Conservation (phyloP, 2,113 vertebrate species). For the Danionella cerebrum region DNA sequence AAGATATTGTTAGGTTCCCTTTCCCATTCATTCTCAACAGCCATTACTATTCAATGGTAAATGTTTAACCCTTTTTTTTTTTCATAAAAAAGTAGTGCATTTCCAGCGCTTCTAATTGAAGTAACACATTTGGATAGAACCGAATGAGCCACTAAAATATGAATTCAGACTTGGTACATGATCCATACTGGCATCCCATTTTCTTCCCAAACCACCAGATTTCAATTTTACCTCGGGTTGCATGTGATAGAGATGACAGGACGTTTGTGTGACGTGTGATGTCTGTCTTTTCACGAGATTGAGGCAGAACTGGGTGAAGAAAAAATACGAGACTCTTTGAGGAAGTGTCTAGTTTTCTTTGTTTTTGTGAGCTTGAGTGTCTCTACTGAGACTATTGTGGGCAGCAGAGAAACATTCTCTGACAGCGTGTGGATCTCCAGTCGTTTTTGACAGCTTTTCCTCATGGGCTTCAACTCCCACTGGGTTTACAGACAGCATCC, state of each 20-base stretch:
- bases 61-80: no score
- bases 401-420: conserved; percentile 33
- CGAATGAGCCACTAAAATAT: no score
- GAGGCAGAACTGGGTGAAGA: not conserved
- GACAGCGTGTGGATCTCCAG: conserved; percentile 33
- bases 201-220: no score
- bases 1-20: no score
- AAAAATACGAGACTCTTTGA: not conserved
- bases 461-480: conserved; percentile 17
- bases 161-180: no score
- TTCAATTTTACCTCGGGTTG: no score
- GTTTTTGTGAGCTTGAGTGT: not conserved
- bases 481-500: not conserved
- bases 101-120: no score
- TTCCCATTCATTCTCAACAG: no score
- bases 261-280: conserved; percentile 11
- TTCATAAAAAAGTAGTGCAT: no score
- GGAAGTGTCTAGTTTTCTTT: conserved; percentile 9
- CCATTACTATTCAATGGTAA: no score
- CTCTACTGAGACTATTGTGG: conserved; percentile 7
- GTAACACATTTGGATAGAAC: no score
- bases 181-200: no score
- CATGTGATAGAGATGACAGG: not conserved
- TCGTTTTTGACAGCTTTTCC: conserved; percentile 24
- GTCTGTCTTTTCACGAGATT: not conserved